These are phyloP conservation scores for Cryptus armator DNA, from an alignment of 2,888 invertebrate genomes.

Conservation along the genomic window DNA sequence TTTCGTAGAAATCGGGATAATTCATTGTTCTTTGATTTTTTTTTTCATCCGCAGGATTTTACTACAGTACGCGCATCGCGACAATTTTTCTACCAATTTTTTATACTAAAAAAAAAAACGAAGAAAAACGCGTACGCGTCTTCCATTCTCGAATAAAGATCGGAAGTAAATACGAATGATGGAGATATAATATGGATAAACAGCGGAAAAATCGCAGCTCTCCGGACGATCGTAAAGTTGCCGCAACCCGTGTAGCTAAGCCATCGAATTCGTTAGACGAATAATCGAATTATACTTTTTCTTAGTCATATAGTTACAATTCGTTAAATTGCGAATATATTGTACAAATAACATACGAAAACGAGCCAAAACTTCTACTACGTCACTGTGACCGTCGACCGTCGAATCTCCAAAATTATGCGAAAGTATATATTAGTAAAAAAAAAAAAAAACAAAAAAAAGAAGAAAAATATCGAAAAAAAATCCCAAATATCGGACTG, in stretches of 20 bases:
- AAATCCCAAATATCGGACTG: slow-evolving; percentile 29
- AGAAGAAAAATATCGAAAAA: slow-evolving; percentile 29
- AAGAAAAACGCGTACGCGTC: slow-evolving; percentile 32
- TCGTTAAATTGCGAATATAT: slow-evolving; percentile 42
- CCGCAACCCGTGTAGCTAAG: slow-evolving; percentile 11
- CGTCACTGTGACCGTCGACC: slow-evolving; percentile 17
- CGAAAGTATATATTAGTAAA: slow-evolving; percentile 13
- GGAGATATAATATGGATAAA: background rate
- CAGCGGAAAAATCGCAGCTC: slow-evolving; percentile 17
- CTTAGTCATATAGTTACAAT: slow-evolving; percentile 23
- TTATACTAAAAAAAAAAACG: slow-evolving; percentile 48
- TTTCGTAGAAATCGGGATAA: slow-evolving; percentile 25
- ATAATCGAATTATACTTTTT: slow-evolving; percentile 18
- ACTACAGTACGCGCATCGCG: slow-evolving; percentile 29
- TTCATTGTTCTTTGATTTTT: slow-evolving; percentile 3
- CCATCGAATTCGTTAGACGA: slow-evolving; percentile 13
- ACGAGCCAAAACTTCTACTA: slow-evolving; percentile 49
- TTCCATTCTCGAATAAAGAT: slow-evolving; percentile 18
- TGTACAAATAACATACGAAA: slow-evolving; percentile 58
- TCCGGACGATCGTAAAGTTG: slow-evolving; percentile 21
- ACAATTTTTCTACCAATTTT: slow-evolving; percentile 66
- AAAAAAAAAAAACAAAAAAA: background rate
- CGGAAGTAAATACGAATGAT: background rate
- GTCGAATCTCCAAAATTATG: slow-evolving; percentile 19
- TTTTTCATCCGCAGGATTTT: slow-evolving; percentile 23